These are phyloP conservation scores for Eupithecia pulchellata DNA, from an alignment of 2,888 invertebrate genomes.

Conservation along the genomic window DNA sequence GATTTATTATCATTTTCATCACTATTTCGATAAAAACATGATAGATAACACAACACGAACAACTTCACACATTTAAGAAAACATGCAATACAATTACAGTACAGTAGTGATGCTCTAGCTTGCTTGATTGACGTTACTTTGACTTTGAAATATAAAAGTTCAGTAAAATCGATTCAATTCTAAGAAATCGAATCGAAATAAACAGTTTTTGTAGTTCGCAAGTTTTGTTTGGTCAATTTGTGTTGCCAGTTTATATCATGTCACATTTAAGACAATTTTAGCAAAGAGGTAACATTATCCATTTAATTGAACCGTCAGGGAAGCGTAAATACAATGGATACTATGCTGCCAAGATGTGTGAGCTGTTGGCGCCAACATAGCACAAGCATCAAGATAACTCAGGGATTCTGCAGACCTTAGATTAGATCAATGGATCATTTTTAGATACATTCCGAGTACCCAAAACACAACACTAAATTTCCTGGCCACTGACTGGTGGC, in stretches of 20 bases:
- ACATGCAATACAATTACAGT: constrained; percentile 56
- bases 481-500: too few species aligned
- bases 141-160: constrained; percentile 41
- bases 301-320: too few species aligned
- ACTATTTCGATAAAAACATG: constrained; percentile 84
- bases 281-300: background rate
- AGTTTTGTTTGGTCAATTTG: background rate
- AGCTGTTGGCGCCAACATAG: too few species aligned
- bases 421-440: too few species aligned
- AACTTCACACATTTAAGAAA: constrained; percentile 59
- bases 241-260: background rate
- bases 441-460: too few species aligned
- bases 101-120: constrained; percentile 64
- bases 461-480: too few species aligned
- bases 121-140: constrained; percentile 36
- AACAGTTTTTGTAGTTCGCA: background rate
- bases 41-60: constrained; percentile 78
- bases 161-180: background rate
- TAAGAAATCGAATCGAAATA: background rate
- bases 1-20: constrained; percentile 76
- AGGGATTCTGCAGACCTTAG: too few species aligned
- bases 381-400: too few species aligned
- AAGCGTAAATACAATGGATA: too few species aligned
- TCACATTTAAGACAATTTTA: background rate
- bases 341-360: too few species aligned